A percentile compares a stretch with the other conserved stretches of the same genome.
phyloP scores from a whole-genome alignment of 2,888 invertebrate genomes.

The Drosophila setosimentum region DNA sequence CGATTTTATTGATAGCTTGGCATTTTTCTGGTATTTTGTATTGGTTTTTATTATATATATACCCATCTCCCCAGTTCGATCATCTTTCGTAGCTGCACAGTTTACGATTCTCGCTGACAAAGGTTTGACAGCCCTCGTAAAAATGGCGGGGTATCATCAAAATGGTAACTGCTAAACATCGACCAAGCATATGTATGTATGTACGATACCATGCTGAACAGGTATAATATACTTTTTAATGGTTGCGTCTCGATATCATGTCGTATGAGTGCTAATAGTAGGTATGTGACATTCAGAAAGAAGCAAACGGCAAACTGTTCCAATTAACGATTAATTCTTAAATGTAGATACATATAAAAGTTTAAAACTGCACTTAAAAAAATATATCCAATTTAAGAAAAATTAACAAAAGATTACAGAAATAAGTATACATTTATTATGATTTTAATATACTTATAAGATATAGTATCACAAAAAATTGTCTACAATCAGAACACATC shows the following conservation, averaged over 20 bases:
- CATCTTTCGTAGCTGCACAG: slow-evolving; percentile 25
- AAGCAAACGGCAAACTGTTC: not conserved
- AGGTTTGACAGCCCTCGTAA: slow-evolving; percentile 60
- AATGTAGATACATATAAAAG: not conserved
- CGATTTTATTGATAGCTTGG: slow-evolving; percentile 61
- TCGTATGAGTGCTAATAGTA: not conserved
- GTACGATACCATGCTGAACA: not conserved
- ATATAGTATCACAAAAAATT: not conserved
- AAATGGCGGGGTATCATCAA: slow-evolving; percentile 51
- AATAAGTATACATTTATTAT: not conserved
- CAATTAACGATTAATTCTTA: not conserved
- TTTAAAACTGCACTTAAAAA: not conserved
- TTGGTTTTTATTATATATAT: not conserved
- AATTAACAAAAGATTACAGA: not conserved
- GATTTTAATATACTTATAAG: not conserved
- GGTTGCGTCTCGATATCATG: not conserved
- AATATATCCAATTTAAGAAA: not conserved
- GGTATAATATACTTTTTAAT: slow-evolving; percentile 14
- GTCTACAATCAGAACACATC: not conserved
- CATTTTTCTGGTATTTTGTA: slow-evolving; percentile 74
- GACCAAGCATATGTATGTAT: not conserved
- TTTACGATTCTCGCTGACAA: slow-evolving; percentile 64
- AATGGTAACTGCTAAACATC: slow-evolving; percentile 61
- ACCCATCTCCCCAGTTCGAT: slow-evolving; percentile 23
- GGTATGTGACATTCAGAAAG: not conserved